These are phyloP conservation scores for Brenthis daphne DNA, from an alignment of 2,888 invertebrate genomes.

Conservation along the genomic window DNA sequence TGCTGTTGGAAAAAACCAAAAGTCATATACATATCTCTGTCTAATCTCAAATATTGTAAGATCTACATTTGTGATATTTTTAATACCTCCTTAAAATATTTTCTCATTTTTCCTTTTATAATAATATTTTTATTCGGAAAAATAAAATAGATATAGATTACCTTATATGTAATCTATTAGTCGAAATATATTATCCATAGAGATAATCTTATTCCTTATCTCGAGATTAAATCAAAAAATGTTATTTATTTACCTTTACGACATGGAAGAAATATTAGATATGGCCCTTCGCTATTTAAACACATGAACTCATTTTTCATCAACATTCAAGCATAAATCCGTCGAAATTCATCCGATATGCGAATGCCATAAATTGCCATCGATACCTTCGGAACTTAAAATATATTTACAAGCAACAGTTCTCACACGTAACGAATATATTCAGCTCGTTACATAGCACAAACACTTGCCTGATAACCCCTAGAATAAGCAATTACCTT, in stretches of 20 bases:
- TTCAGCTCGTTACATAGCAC: constrained; percentile 39
- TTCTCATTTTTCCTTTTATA: too few relatives aligned
- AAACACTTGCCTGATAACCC: constrained; percentile 40
- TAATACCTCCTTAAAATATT: background rate
- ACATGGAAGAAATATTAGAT: background rate
- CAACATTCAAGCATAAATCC: constrained; percentile 27
- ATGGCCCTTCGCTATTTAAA: constrained; percentile 1
- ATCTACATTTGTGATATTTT: background rate
- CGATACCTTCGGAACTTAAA: constrained; percentile 30
- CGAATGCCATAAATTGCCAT: constrained; percentile 32
- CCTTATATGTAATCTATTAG: too few relatives aligned
- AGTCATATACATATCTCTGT: too few relatives aligned
- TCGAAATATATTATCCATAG: too few relatives aligned
- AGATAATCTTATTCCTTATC: background rate
- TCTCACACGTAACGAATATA: constrained; percentile 41
- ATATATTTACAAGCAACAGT: constrained; percentile 34
- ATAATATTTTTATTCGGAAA: too few relatives aligned
- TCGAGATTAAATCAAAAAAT: background rate
- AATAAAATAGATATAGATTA: too few relatives aligned
- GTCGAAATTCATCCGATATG: constrained; percentile 34
- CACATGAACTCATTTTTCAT: constrained; percentile 11
- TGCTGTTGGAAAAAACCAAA: too few relatives aligned
- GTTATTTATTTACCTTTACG: background rate
- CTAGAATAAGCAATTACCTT: constrained; percentile 47
- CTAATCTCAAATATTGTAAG: too few relatives aligned